phyloP scores from a whole-genome alignment of 1,140 invertebrate species.

The Lerema accius region DNA sequence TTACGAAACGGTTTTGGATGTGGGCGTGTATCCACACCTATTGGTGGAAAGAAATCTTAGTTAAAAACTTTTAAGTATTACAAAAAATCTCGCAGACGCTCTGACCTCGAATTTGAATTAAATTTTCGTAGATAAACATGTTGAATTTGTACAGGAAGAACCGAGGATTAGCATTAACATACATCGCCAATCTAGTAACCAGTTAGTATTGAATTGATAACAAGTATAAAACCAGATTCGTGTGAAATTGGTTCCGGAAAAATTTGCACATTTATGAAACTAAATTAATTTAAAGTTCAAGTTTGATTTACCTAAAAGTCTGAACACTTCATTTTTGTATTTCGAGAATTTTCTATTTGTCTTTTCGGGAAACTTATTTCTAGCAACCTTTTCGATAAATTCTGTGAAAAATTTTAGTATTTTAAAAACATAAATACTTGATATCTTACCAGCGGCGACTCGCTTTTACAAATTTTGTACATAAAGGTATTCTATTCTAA shows the following conservation, averaged over 20 bases:
- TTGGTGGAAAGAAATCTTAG: neutral
- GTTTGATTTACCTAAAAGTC: too few species aligned
- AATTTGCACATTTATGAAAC: neutral
- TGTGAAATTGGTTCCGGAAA: constrained; percentile 4
- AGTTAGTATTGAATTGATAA: neutral
- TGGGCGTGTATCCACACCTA: constrained; percentile 3
- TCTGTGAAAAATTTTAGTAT: too few species aligned
- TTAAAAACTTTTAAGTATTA: constrained; percentile 2
- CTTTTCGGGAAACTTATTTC: too few species aligned
- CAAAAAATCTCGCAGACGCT: constrained; percentile 1
- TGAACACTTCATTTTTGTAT: too few species aligned
- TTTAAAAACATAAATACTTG: too few species aligned
- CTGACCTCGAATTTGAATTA: neutral
- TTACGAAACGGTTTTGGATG: constrained; percentile 20
- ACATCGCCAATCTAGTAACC: neutral
- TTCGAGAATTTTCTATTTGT: too few species aligned
- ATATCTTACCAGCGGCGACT: too few species aligned
- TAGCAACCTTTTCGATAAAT: too few species aligned
- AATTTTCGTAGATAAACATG: neutral
- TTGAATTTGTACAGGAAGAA: constrained; percentile 1
- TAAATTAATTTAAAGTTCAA: neutral
- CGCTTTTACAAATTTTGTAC: too few species aligned
- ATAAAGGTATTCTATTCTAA: too few species aligned
- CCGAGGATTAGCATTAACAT: neutral
- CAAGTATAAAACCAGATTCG: neutral